Evolutionary conservation across 2,888 invertebrate species (phyloP), one percentile per base, ranked within the genome.

Genomic region (Polymixis flavicincta): DNA sequence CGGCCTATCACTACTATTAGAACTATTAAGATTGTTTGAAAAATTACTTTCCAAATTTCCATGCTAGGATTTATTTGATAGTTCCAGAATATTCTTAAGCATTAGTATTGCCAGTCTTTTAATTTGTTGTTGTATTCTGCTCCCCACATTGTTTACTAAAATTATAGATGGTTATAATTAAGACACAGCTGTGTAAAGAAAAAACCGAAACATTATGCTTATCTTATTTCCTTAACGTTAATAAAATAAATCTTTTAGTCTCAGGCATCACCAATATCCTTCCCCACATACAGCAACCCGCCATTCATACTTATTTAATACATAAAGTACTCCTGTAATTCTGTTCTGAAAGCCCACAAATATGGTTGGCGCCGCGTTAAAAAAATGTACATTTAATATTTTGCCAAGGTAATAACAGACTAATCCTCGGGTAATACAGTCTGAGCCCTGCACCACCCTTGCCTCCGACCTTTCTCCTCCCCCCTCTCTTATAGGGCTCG

Each of bases 391-490:
- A 77, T 79, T 83, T 80, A 70, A 82, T 84, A 84, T 86, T 85
- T 81, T 75, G 68, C 76, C 74, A 76, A 74, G 83, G 85, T 87
- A 88, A 87, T 88, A 89, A 88, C 86, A 77, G 81, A 76, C 87
- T 91, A 90, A 91, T 91, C 90, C 87, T 69, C 59, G 66, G 73
- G 85, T 91, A 89, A 91, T 88, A 85, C 87, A 83, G 86, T 83
- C 87, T 88, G 87, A 89, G 85, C 85, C 85, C 68, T 76, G 67
- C 80, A 78, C 61, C 84, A 48, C 70, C 67, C 70, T 64, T 50
- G 8, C 57, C 74, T 54, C 67, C 71, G 37, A 28, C 64, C 55
- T 48, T 28, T 17, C n/a, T 13, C n/a, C 63, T 9, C 68, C 68
- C 75, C 14, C n/a, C 42, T 28, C 70, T 8, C 71, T 52, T 48